A percentile compares a stretch with the other conserved stretches of the same genome.
These are phyloP conservation scores for Tachina grossa DNA, from an alignment of 2,888 invertebrate species.

Conservation along the genomic window DNA sequence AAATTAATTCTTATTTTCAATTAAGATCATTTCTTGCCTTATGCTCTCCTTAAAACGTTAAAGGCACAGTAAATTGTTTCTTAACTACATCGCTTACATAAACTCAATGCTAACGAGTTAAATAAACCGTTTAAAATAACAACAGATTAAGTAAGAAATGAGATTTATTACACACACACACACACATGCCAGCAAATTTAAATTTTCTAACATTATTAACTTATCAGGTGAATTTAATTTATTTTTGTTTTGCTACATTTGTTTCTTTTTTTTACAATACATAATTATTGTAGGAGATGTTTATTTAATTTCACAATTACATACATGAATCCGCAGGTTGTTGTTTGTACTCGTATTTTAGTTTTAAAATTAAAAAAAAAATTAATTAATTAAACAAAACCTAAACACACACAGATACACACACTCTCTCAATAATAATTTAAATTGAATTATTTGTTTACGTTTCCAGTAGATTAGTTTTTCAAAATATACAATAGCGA, in stretches of 20 bases:
- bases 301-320: conserved; percentile 45
- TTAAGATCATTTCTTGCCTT: background rate
- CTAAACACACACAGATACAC: conserved; percentile 10
- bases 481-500: conserved; percentile 14
- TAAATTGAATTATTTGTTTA: conserved; percentile 54
- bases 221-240: conserved; percentile 51
- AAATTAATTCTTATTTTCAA: background rate
- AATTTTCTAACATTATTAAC: conserved; percentile 25
- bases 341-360: conserved; percentile 9
- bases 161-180: conserved; percentile 4
- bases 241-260: background rate
- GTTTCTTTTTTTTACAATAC: conserved; percentile 23
- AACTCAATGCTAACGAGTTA: background rate
- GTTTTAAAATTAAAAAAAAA: conserved; percentile 26
- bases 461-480: conserved; percentile 64
- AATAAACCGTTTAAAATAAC: conserved; percentile 20
- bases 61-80: background rate
- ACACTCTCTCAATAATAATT: background rate
- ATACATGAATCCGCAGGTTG: conserved; percentile 62
- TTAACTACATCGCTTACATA: background rate
- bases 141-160: conserved; percentile 1
- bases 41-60: background rate
- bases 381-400: background rate
- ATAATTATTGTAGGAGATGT: conserved; percentile 28
- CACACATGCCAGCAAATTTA: background rate